Percentiles rank a stretch among this genome's conserved stretches.
Conservation (phyloP, 2,113 vertebrate species). For the Trematocara stigmaticum region DNA sequence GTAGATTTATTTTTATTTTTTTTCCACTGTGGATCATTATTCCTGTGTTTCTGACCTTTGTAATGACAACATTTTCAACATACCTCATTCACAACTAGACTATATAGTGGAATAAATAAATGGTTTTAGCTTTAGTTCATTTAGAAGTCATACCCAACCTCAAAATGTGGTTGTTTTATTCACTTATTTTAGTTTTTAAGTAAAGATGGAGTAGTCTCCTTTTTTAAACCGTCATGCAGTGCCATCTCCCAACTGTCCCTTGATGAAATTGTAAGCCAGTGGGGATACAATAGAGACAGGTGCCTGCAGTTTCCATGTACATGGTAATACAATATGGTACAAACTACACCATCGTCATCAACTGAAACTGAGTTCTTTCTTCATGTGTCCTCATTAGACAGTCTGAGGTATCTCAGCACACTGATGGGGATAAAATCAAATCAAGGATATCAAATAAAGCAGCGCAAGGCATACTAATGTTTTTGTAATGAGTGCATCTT, state of each 20-base stretch:
- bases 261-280: constrained; percentile 18
- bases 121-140: not conserved
- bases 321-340: constrained; percentile 36
- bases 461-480: not conserved
- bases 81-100: not conserved
- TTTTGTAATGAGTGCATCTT: constrained; percentile 32
- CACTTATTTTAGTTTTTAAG: not conserved
- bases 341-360: constrained; percentile 21
- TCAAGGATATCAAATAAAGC: constrained; percentile 33
- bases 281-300: not conserved
- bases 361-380: not conserved
- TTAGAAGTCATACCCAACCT: not conserved
- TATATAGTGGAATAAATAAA: not conserved
- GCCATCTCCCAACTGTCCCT: not conserved
- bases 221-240: not conserved
- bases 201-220: not conserved
- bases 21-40: not conserved
- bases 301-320: constrained; percentile 22
- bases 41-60: not conserved
- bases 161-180: not conserved
- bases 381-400: constrained; percentile 12
- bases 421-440: constrained; percentile 28
- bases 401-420: constrained; percentile 2
- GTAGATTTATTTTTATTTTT: not conserved
- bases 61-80: not conserved